Evolutionary conservation across 2,113 vertebrate genomes (phyloP).

Genomic region (Centropristis striata): DNA sequence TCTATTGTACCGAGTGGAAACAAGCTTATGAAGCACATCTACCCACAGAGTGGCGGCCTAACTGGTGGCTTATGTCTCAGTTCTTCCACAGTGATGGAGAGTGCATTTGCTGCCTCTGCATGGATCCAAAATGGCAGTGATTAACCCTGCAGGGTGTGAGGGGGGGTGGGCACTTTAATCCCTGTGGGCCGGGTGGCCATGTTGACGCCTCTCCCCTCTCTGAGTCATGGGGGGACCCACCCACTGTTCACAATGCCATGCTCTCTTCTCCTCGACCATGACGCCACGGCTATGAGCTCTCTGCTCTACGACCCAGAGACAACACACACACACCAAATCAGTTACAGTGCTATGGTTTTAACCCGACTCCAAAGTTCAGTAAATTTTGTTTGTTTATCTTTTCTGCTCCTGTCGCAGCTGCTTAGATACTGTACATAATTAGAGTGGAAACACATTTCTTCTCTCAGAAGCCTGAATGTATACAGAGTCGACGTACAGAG

Average conservation of each 20-base stretch:
- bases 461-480: slow-evolving; percentile 34
- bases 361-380: slow-evolving; percentile 67
- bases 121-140: slow-evolving; percentile 80
- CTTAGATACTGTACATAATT: slow-evolving; percentile 63
- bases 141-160: slow-evolving; percentile 73
- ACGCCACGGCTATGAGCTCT: slow-evolving; percentile 76
- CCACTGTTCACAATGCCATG: slow-evolving; percentile 78
- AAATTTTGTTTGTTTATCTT: slow-evolving; percentile 74
- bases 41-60: slow-evolving; percentile 52
- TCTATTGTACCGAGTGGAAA: slow-evolving; percentile 62
- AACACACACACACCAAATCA: slow-evolving; percentile 83
- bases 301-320: slow-evolving; percentile 81
- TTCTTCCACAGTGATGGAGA: slow-evolving; percentile 81
- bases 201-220: slow-evolving; percentile 77
- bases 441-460: slow-evolving; percentile 51
- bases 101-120: slow-evolving; percentile 65
- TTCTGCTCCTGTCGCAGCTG: slow-evolving; percentile 49
- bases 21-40: slow-evolving; percentile 58
- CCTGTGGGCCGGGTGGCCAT: slow-evolving; percentile 64
- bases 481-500: slow-evolving; percentile 4
- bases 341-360: slow-evolving; percentile 80
- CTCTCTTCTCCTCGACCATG: slow-evolving; percentile 73
- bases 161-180: slow-evolving; percentile 61
- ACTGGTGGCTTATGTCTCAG: slow-evolving; percentile 68
- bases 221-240: slow-evolving; percentile 82